A percentile compares a stretch with the other conserved stretches of the same genome.
Evolutionary conservation across 2,113 vertebrate species (phyloP).

Genomic region (Eclectus roratus): DNA sequence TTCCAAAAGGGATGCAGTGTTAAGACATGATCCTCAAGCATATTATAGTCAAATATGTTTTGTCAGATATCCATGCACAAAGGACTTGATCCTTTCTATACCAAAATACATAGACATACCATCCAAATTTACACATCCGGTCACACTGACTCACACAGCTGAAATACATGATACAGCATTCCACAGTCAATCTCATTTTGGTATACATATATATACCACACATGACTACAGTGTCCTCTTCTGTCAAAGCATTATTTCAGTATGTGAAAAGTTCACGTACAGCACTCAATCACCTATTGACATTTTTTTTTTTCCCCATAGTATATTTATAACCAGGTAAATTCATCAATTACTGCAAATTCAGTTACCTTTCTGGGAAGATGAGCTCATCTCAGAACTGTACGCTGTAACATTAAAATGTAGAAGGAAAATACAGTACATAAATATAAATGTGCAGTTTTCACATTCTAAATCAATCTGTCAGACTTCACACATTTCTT

Average conservation of each 20-base stretch:
- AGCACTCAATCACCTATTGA: not conserved
- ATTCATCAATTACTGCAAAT: not conserved
- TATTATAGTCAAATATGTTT: not conserved
- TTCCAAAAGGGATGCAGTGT: not conserved
- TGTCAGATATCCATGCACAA: not conserved
- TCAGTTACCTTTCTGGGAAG: not conserved
- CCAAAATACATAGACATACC: not conserved
- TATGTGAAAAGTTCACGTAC: not conserved
- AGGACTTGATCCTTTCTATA: not conserved
- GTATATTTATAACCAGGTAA: not conserved
- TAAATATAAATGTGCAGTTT: not conserved
- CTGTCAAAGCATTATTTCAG: not conserved
- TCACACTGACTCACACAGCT: not conserved
- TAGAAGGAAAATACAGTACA: not conserved
- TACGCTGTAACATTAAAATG: not conserved
- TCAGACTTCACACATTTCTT: not conserved
- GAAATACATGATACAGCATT: not conserved
- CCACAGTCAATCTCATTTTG: not conserved
- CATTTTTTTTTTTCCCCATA: not conserved
- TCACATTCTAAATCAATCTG: slow-evolving; percentile 6
- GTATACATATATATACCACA: not conserved
- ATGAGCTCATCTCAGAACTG: not conserved
- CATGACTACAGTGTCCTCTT: not conserved
- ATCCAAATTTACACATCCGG: not conserved
- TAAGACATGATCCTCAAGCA: not conserved